Evolutionary conservation across 2,113 vertebrate species (phyloP), one percentile per base, ranked within the genome.

Genomic region (Semnornis frantzii): DNA sequence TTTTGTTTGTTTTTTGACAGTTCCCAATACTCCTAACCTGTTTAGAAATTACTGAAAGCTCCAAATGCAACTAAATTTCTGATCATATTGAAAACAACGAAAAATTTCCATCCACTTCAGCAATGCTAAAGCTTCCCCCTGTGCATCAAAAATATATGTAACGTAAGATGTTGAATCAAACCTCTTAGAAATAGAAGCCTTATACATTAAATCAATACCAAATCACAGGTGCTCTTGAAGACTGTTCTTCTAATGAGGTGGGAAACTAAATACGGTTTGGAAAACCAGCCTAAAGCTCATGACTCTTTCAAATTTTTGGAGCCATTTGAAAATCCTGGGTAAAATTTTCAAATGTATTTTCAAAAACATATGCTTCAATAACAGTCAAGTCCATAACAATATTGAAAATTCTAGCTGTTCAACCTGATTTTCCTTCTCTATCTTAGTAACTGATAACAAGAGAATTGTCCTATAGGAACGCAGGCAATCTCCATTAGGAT

Each of bases 321-420:
- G 18, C 15, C 11, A 19, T n/a, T 76, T 94, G 54, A 50, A 28
- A 81, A 55, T 52, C 19, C 5, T 14, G 10, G 27, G 27, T 12
- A 44, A 66, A 13, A 55, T 39, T 84, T 92, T 68, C 13, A 63
- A 55, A 39, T 10, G 9, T 30, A 5, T 37, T 63, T 71, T 57
- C 24, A 25, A 19, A 73, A 86, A 20, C 2, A 11, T 1, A 0
- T 0, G 0, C 50, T 91, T 15, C 10, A 39, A 5, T 58, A 18
- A 10, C 16, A 62, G 44, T 71, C 17, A 59, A 55, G 28, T 60
- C 37, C 15, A 39, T 23, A 50, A 17, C 44, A 69, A 33, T 62
- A 65, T 8, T 69, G 68, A 85, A 85, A 80, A 62, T 54, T 75
- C 28, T 63, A 3, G 23, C 28, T 54, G 7, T 84, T 64, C 0